Conservation (phyloP, 2,113 vertebrate species). For the Bubo bubo region DNA sequence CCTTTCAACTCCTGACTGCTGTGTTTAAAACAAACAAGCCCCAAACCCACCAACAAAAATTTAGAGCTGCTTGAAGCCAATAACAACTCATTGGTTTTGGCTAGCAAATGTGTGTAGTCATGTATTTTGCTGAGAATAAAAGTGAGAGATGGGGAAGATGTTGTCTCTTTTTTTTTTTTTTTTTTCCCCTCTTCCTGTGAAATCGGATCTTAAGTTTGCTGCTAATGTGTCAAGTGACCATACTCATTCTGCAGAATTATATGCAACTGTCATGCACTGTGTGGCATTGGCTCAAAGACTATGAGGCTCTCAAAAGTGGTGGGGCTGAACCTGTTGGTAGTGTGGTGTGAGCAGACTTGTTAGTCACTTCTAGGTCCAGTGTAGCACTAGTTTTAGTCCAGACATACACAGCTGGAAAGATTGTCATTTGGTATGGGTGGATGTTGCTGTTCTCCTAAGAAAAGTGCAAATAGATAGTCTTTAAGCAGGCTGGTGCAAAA, state of each 20-base stretch:
- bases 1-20: not conserved
- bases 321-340: not conserved
- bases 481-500: not conserved
- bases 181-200: not conserved
- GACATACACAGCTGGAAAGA: fast-evolving
- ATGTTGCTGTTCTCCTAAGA: not conserved
- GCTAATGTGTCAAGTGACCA: not conserved
- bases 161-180: not conserved
- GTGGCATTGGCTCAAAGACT: not conserved
- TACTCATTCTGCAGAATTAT: not conserved
- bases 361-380: not conserved
- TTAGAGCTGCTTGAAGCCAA: not conserved
- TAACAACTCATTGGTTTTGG: not conserved
- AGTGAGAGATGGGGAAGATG: not conserved
- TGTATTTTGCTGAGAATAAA: not conserved
- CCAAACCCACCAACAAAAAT: not conserved
- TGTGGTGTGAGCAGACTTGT: not conserved
- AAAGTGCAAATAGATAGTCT: not conserved
- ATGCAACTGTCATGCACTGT: fast-evolving
- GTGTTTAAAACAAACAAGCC: not conserved
- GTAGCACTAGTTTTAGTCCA: not conserved
- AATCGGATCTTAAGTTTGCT: not conserved
- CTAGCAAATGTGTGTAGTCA: not conserved
- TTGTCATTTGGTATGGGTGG: not conserved
- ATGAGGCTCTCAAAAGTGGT: not conserved